Percentiles rank a stretch among this genome's conserved stretches.
Evolutionary conservation across 2,797 vertebrate species (phyloP).

Genomic region (Gallinago stenura): DNA sequence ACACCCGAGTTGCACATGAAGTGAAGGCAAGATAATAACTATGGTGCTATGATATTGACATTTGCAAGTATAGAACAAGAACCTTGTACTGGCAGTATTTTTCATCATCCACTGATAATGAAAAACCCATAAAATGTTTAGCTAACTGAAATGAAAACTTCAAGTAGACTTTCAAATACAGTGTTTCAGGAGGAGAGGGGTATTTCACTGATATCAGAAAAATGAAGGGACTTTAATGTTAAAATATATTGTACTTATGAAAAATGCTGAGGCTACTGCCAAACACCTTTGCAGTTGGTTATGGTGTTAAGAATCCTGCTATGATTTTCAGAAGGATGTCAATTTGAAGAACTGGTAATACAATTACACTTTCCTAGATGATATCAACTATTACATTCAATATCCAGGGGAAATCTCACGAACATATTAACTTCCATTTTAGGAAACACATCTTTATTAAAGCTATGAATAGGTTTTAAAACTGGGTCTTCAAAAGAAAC

Average conservation of each 20-base stretch:
- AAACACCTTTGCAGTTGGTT: not conserved
- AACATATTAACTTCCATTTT: not conserved
- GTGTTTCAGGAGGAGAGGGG: not conserved
- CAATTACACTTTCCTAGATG: not conserved
- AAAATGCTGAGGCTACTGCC: not conserved
- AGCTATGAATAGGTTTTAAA: not conserved
- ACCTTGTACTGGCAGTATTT: not conserved
- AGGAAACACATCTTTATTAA: not conserved
- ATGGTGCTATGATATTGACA: not conserved
- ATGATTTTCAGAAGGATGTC: not conserved
- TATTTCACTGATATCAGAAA: not conserved
- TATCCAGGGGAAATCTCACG: not conserved
- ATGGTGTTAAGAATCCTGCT: not conserved
- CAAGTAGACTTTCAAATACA: not conserved
- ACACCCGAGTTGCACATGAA: not conserved
- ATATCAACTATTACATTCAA: not conserved
- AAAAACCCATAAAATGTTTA: conserved; percentile 2
- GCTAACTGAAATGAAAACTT: conserved; percentile 18
- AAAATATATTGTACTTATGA: not conserved
- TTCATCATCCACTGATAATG: not conserved
- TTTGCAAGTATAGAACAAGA: not conserved
- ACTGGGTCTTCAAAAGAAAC: not conserved
- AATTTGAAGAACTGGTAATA: not conserved
- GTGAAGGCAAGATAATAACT: not conserved
- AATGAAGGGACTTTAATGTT: not conserved